Base-by-base conservation (phyloP, 92 coral and sea anemone species). In the Phymanthus crucifer region DNA sequence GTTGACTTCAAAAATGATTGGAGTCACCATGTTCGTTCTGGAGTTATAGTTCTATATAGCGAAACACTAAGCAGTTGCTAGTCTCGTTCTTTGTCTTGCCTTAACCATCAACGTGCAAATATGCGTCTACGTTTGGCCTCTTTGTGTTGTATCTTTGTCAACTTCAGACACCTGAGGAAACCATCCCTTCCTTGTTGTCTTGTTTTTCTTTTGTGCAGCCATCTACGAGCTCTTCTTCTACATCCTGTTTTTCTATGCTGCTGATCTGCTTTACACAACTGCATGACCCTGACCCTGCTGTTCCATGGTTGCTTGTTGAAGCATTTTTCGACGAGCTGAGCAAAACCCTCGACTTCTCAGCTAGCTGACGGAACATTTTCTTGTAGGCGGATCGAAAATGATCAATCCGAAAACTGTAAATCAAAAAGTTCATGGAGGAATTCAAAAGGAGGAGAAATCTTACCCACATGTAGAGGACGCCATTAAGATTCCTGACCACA, bases 381-480 rank as follows among this genome's bases (percentile, higher is more conserved):
- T 26, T 73, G 84, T 80, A 80, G 34, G 84, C 84, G 3, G 75
- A 71, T 16, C 84, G 84, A 73, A 80, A 80, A 45, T 80, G 76
- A 33, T 73, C 76, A 17, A 80, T 80, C 33, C 84, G 75, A 46
- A 50, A 80, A 31, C 84, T 78, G 75, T 84, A 84, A 14, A 84
- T 84, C 73, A 78, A 36, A 40, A 78, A 78, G 61, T 78, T 78
- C 83, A 78, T 78, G 72, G 83, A 78, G 16, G 90, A 86, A 80
- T 86, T 86, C 9, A 80, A 77, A 34, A 86, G 87, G 56, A 80
- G 75, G 13, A 86, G 10, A 10, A 87, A 75, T 36, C 87, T 57
- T 14, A 86, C 71, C 90, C 90, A 86, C 87, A 82, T 76, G 61
- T 75, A 79, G 1, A 82, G 78, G 16, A 61, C 32, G 29, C 78